Evolutionary conservation across 2,888 invertebrate species (phyloP).

Genomic region (Tubulanus polymorphus): DNA sequence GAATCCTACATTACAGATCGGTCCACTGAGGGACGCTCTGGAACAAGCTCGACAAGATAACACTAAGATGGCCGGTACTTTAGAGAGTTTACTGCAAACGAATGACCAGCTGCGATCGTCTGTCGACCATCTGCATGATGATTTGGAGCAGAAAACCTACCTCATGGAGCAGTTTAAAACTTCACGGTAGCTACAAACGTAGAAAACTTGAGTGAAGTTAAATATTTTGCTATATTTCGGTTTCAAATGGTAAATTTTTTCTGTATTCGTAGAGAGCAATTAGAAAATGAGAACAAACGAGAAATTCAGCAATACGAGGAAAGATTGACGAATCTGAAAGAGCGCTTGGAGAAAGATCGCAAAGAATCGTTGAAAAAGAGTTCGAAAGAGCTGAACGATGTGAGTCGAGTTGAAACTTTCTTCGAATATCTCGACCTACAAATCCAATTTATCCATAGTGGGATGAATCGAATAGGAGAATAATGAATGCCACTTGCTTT

Average conservation of each 20-base stretch:
- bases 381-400: conserved; percentile 40
- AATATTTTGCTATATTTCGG: too few species aligned
- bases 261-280: too few species aligned
- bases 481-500: too few species aligned
- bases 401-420: conserved; percentile 21
- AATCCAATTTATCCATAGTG: too few species aligned
- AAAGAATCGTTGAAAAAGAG: conserved; percentile 36
- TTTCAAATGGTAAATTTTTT: too few species aligned
- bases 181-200: too few species aligned
- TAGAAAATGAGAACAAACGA: conserved; percentile 29
- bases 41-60: conserved; percentile 19
- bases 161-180: conserved; percentile 9
- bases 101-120: conserved; percentile 20
- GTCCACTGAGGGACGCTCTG: conserved; percentile 14
- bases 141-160: conserved; percentile 17
- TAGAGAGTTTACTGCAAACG: conserved; percentile 21
- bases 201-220: too few species aligned
- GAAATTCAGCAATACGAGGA: conserved; percentile 37
- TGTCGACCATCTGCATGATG: conserved; percentile 20
- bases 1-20: conserved; percentile 12
- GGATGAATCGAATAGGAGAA: too few species aligned
- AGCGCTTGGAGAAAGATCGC: conserved; percentile 36
- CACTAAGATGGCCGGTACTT: conserved; percentile 16
- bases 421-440: too few species aligned
- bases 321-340: conserved; percentile 29